Evolutionary conservation across 1,140 invertebrate genomes (phyloP), one percentile per base, ranked within the genome.

Genomic region (Drosophila takahashii): DNA sequence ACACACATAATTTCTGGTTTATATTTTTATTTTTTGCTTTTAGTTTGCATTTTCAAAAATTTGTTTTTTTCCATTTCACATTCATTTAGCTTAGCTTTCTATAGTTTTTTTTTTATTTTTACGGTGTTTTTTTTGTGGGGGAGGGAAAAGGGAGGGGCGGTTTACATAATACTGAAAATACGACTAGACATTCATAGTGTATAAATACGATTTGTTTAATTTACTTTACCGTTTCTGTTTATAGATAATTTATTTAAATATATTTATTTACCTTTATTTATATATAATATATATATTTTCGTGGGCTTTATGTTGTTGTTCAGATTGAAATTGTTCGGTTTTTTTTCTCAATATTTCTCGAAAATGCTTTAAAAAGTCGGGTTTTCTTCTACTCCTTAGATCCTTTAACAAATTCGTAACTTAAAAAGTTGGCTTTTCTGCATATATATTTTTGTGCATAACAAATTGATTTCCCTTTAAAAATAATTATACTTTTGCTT

Each of bases 141-240:
- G 36, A 13, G 62, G 45, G 16, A 4, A 26, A 15, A 15, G 32
- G 39, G 15, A n/a, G 34, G 15, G 15, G 60, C 27, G 59, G 53
- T 50, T 76, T 85, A 85, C 81, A 90, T 91, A 91, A 91, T 91
- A 91, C 90, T 91, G 90, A 91, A 91, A 91, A 91, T 91, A 91
- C 90, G 90, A 91, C 90, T 91, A 91, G 89, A 91, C 90, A 91
- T 91, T 91, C 86, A 91, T 84, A 90, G 74, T 84, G 87, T 87
- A 89, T 89, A 89, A 80, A 89, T 89, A 84, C 79, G 81, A 65
- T 83, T 83, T 73, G 61, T 80, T 71, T 65, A 69, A 69, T 67
- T 69, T 69, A 67, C 65, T 69, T 69, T 69, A 69, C 65, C 60
- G 16, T 51, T 66, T 67, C 57, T 59, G 58, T 78, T 50, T 78